phyloP scores from a whole-genome alignment of 92 coral and sea anemone species.

The Phenganax marumi region DNA sequence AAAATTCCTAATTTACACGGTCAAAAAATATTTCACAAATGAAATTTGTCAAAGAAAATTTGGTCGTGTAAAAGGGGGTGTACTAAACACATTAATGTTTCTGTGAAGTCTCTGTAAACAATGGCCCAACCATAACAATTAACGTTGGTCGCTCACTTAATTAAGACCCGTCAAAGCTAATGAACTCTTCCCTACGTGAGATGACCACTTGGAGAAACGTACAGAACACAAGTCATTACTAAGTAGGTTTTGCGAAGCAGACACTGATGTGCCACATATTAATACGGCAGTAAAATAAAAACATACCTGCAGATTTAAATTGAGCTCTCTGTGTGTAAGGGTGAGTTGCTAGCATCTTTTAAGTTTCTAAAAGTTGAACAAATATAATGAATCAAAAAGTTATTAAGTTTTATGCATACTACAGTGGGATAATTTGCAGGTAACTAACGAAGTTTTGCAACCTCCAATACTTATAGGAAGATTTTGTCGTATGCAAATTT shows the following conservation, averaged over 20 bases:
- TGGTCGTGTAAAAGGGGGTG: too few species aligned
- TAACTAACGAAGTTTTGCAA: background rate
- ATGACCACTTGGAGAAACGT: too few species aligned
- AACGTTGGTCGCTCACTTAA: too few species aligned
- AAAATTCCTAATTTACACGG: too few species aligned
- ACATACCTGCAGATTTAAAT: conserved; percentile 5
- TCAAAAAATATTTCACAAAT: too few species aligned
- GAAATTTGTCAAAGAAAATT: too few species aligned
- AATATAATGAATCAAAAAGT: background rate
- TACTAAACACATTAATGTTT: too few species aligned
- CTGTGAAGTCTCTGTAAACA: too few species aligned
- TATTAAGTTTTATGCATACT: background rate
- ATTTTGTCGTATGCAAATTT: background rate
- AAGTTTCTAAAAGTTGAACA: background rate
- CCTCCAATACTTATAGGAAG: background rate
- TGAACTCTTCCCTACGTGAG: too few species aligned
- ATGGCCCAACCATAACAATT: too few species aligned
- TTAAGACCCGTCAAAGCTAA: too few species aligned
- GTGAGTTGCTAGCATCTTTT: conserved; percentile 16
- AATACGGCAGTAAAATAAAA: background rate
- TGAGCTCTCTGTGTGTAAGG: conserved; percentile 5
- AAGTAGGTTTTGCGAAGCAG: background rate
- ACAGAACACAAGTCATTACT: too few species aligned
- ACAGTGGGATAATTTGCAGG: background rate
- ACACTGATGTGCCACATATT: background rate